A percentile compares a stretch with the other conserved stretches of the same genome.
Conservation (phyloP, 1,140 invertebrate species). For the Conopomorpha cramerella region DNA sequence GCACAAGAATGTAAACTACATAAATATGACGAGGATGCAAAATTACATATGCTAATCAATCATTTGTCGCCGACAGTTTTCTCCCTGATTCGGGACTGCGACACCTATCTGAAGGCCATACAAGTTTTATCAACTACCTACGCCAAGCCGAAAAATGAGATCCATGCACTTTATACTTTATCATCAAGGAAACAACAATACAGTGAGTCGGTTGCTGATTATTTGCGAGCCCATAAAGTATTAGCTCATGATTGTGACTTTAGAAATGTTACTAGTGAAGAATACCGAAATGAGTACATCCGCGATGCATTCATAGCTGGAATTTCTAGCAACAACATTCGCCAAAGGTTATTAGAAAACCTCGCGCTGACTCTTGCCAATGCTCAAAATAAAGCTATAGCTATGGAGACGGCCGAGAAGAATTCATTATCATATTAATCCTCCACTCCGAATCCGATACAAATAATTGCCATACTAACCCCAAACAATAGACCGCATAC, state of each 20-base stretch:
- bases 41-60: constrained; percentile 7
- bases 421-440: too few species aligned
- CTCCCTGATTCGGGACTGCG: constrained; percentile 2
- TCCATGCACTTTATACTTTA: constrained; percentile 7
- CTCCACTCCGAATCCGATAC: too few species aligned
- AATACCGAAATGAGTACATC: constrained; percentile 4
- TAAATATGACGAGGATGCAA: not conserved
- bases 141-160: constrained; percentile 9
- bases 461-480: not conserved
- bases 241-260: constrained; percentile 10
- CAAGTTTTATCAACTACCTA: constrained; percentile 4
- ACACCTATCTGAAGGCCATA: constrained; percentile 6
- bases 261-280: constrained; percentile 7
- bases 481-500: not conserved
- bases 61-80: constrained; percentile 8
- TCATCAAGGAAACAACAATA: constrained; percentile 8
- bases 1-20: not conserved
- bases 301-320: constrained; percentile 11
- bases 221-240: constrained; percentile 6
- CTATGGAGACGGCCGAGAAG: constrained; percentile 9
- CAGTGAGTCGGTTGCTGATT: constrained; percentile 7
- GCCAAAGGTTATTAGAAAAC: constrained; percentile 9
- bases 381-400: constrained; percentile 6
- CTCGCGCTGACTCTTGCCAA: constrained; percentile 4
- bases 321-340: constrained; percentile 6